Evolutionary conservation across 2,797 vertebrate species (phyloP).

Genomic region (Crocidura indochinensis): DNA sequence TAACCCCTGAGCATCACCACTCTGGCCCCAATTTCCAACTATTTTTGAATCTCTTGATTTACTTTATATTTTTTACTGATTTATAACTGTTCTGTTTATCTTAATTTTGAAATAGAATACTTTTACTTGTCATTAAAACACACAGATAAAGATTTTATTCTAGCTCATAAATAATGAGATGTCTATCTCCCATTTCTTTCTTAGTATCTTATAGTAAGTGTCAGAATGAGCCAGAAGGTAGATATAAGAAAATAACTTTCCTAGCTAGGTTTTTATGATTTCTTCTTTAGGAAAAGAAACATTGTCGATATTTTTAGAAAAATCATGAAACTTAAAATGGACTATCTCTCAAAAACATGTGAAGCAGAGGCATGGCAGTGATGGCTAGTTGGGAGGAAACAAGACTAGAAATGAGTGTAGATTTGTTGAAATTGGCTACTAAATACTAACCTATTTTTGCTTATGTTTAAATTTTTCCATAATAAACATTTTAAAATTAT

Average conservation of each 20-base stretch:
- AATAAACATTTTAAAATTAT: background rate
- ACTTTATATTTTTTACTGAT: too few relatives aligned
- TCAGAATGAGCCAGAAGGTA: conserved; percentile 41
- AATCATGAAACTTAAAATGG: conserved; percentile 9
- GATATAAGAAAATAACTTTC: conserved; percentile 43
- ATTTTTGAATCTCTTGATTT: too few relatives aligned
- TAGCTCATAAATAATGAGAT: conserved; percentile 43
- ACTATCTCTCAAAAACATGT: conserved; percentile 23
- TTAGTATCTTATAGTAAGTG: background rate
- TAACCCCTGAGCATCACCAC: too few relatives aligned
- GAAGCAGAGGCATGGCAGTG: background rate
- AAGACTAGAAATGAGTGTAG: conserved; percentile 5
- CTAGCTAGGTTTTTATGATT: conserved; percentile 3
- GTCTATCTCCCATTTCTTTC: conserved; percentile 66
- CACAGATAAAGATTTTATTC: conserved; percentile 33
- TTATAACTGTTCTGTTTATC: too few relatives aligned
- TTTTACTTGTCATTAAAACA: background rate
- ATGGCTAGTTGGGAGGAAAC: background rate
- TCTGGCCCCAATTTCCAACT: too few relatives aligned
- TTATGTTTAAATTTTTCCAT: conserved; percentile 48
- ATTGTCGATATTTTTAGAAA: background rate
- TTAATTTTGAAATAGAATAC: too few relatives aligned
- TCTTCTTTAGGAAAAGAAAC: conserved; percentile 36
- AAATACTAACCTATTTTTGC: background rate
- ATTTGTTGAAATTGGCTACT: background rate